Conservation (phyloP, 2,797 vertebrate species). For the Pogonophryne albipinna region DNA sequence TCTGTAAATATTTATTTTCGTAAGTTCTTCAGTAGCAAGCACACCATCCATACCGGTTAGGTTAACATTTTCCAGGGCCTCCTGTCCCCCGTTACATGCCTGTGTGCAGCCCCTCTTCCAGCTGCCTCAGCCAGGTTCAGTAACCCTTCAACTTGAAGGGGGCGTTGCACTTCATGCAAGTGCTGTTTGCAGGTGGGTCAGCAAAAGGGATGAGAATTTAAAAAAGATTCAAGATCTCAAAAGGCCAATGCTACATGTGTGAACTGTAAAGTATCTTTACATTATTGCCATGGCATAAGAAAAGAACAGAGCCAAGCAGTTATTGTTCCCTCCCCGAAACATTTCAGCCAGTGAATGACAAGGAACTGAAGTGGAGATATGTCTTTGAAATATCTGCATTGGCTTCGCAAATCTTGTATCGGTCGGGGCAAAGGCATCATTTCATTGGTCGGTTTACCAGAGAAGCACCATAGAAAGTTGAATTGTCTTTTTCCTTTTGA, state of each 20-base stretch:
- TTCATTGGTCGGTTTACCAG: not conserved
- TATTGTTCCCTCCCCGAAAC: not conserved
- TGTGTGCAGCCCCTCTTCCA: slow-evolving; percentile 18
- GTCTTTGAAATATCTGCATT: not conserved
- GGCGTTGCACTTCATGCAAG: slow-evolving; percentile 49
- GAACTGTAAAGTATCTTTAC: not conserved
- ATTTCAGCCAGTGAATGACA: not conserved
- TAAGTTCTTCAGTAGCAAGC: slow-evolving; percentile 25
- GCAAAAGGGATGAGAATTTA: slow-evolving; percentile 19
- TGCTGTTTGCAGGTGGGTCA: slow-evolving; percentile 7
- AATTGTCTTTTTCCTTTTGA: not conserved
- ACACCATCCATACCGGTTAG: slow-evolving; percentile 4
- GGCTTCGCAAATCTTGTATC: too few species aligned
- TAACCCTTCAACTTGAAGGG: slow-evolving; percentile 38
- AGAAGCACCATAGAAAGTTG: not conserved
- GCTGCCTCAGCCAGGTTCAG: slow-evolving; percentile 11
- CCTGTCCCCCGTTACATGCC: slow-evolving; percentile 20
- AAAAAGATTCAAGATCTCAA: slow-evolving; percentile 3
- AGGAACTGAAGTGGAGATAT: not conserved
- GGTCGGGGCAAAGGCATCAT: not conserved
- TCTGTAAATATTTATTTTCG: slow-evolving; percentile 80
- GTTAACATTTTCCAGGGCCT: slow-evolving; percentile 39
- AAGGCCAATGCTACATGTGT: slow-evolving; percentile 10
- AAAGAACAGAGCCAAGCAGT: not conserved
- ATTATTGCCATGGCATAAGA: too few species aligned